Conservation (phyloP, 2,888 invertebrate genomes). For the Drosophila glabriapex region DNA sequence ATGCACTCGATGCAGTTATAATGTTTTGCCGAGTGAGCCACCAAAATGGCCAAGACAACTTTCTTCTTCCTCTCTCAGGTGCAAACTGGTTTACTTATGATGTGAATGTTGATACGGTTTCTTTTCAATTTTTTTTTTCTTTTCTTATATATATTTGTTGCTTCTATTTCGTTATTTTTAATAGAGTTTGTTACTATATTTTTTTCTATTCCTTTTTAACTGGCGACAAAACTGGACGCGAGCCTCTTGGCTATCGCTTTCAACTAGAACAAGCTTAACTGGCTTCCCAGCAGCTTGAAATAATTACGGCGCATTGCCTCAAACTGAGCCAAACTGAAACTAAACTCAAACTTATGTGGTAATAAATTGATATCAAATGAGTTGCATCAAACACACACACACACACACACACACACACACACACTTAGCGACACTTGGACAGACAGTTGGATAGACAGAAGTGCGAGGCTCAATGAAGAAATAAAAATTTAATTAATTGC, state of each 20-base stretch:
- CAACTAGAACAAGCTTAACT: slow-evolving; percentile 79
- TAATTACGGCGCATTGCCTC: slow-evolving; percentile 75
- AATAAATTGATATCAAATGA: slow-evolving; percentile 78
- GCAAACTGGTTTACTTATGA: slow-evolving; percentile 81
- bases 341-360: slow-evolving; percentile 66
- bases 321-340: slow-evolving; percentile 24
- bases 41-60: slow-evolving; percentile 81
- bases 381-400: slow-evolving; percentile 44
- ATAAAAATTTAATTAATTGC: slow-evolving; percentile 80
- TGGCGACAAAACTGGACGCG: slow-evolving; percentile 65
- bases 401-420: slow-evolving; percentile 16
- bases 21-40: slow-evolving; percentile 58
- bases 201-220: slow-evolving; percentile 29
- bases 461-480: slow-evolving; percentile 68
- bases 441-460: slow-evolving; percentile 7
- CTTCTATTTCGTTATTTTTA: slow-evolving; percentile 71
- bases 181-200: slow-evolving; percentile 42
- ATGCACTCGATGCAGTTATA: slow-evolving; percentile 63
- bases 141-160: slow-evolving; percentile 40
- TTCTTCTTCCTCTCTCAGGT: slow-evolving; percentile 81
- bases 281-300: slow-evolving; percentile 60
- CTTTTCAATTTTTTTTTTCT: slow-evolving; percentile 67
- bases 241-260: slow-evolving; percentile 71
- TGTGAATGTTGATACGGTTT: slow-evolving; percentile 81
- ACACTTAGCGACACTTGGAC: background rate